phyloP scores from a whole-genome alignment of 2,797 vertebrate species.

The Melanotaenia boesemani region DNA sequence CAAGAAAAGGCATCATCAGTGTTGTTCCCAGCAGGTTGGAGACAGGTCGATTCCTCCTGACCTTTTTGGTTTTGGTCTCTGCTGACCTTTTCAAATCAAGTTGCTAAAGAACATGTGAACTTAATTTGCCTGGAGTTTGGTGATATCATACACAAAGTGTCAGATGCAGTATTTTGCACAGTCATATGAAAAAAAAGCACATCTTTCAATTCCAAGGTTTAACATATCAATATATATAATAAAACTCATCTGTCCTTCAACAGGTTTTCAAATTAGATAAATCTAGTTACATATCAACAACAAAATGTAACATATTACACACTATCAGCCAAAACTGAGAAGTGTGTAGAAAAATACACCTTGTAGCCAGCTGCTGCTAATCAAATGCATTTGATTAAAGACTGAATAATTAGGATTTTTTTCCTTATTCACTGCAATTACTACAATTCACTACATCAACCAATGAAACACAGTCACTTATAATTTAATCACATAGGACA shows the following conservation, averaged over 20 bases:
- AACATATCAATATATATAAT: neutral
- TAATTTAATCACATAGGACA: no score
- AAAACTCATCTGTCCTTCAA: no score
- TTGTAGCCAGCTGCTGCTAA: no score
- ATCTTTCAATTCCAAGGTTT: neutral
- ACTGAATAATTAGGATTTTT: no score
- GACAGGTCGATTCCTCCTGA: slow-evolving; percentile 37
- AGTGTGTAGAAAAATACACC: neutral
- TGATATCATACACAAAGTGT: neutral
- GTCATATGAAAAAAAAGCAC: neutral
- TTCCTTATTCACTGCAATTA: no score
- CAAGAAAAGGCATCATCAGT: slow-evolving; percentile 26
- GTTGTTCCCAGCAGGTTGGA: neutral
- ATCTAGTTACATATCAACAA: neutral
- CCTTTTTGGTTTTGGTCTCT: slow-evolving; percentile 38
- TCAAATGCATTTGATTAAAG: no score
- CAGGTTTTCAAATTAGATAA: neutral
- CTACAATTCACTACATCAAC: no score
- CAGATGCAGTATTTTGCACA: neutral
- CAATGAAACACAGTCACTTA: no score
- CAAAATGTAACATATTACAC: neutral
- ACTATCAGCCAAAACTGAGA: neutral
- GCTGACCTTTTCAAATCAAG: slow-evolving; percentile 64
- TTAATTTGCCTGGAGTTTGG: slow-evolving; percentile 5
- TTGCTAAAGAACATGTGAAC: slow-evolving; percentile 28